phyloP scores from a whole-genome alignment of 2,888 invertebrate species.

The Spilosoma lubricipeda region DNA sequence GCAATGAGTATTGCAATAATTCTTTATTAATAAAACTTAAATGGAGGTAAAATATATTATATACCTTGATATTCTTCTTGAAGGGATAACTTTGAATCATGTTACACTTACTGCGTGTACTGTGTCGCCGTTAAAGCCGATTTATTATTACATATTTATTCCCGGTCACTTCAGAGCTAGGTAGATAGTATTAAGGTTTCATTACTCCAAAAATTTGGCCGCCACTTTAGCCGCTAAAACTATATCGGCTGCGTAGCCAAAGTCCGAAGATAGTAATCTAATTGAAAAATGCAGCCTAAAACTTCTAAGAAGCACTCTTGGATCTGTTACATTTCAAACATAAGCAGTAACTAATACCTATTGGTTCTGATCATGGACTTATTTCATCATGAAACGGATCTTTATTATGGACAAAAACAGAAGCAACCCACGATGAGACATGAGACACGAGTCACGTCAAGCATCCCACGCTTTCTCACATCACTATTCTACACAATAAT shows the following conservation, averaged over 20 bases:
- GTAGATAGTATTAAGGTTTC: too few species aligned
- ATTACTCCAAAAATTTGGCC: not conserved
- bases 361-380: not conserved
- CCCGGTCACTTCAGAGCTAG: not conserved
- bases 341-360: not conserved
- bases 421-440: too few species aligned
- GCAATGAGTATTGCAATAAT: not conserved
- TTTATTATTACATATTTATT: too few species aligned
- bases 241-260: too few species aligned
- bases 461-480: not conserved
- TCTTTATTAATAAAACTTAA: not conserved
- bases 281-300: not conserved
- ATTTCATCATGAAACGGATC: not conserved
- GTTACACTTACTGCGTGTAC: not conserved
- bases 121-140: not conserved
- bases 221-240: too few species aligned
- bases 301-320: not conserved
- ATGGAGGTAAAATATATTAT: not conserved
- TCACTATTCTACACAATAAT: not conserved
- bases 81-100: not conserved
- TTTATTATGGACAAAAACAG: not conserved
- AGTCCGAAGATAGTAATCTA: too few species aligned
- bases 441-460: not conserved
- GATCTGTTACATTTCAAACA: not conserved
- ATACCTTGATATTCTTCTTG: not conserved